These are phyloP conservation scores for Turritopsis rubra DNA, from an alignment of 30 jellyfish, hydroid and myxozoan species.

Conservation along the genomic window DNA sequence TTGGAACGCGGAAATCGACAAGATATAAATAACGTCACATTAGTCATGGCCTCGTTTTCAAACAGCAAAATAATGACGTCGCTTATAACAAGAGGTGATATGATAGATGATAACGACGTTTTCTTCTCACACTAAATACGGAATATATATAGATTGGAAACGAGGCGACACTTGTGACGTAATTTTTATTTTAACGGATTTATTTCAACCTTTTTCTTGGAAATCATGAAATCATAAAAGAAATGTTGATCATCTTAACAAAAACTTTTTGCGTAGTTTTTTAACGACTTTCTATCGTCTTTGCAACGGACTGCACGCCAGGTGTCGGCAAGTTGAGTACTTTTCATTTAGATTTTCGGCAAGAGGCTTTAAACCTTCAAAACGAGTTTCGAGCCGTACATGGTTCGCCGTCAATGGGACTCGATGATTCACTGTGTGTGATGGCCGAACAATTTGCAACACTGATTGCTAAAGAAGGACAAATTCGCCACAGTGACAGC, in stretches of 20 bases:
- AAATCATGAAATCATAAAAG: too few species aligned
- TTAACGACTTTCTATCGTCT: too few species aligned
- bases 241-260: neutral
- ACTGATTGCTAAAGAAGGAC: conserved; percentile 60
- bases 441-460: conserved; percentile 85
- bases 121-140: too few species aligned
- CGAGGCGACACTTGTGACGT: neutral
- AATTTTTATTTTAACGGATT: neutral
- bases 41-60: too few species aligned
- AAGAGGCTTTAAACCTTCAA: conserved; percentile 75
- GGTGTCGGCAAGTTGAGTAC: neutral
- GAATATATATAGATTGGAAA: neutral
- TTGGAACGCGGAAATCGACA: too few species aligned
- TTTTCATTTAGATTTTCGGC: conserved; percentile 40
- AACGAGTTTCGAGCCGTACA: conserved; percentile 74
- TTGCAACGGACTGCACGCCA: too few species aligned
- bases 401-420: conserved; percentile 70
- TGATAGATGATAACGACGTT: too few species aligned
- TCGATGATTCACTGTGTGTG: conserved; percentile 66
- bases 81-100: too few species aligned
- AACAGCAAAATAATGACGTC: too few species aligned
- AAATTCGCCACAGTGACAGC: conserved; percentile 38
- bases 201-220: too few species aligned
- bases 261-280: neutral
- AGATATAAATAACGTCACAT: too few species aligned